phyloP scores from a whole-genome alignment of 2,888 invertebrate species.

The Polydrusus tereticollis region DNA sequence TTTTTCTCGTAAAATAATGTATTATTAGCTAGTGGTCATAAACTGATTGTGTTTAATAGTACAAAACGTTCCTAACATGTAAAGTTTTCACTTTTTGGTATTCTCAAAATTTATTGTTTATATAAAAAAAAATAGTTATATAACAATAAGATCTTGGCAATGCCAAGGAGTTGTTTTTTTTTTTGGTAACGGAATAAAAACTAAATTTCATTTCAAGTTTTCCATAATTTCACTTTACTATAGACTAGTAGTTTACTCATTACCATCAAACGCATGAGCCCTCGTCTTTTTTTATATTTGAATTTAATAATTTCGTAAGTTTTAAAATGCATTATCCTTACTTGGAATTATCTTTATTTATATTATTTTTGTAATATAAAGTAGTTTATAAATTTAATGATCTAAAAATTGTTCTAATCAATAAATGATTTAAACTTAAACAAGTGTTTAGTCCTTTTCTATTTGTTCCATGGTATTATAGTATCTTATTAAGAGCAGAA shows the following conservation, averaged over 20 bases:
- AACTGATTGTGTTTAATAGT: conserved; percentile 11
- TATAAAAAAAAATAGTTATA: conserved; percentile 4
- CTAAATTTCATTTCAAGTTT: not conserved
- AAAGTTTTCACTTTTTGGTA: not conserved
- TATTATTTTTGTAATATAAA: conserved; percentile 23
- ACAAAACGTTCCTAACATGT: conserved; percentile 20
- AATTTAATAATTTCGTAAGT: not conserved
- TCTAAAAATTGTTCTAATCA: not conserved
- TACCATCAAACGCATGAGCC: not conserved
- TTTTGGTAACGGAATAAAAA: not conserved
- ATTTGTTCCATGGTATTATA: too few species aligned
- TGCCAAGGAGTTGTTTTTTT: not conserved
- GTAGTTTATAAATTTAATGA: conserved; percentile 21
- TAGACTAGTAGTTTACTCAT: not conserved
- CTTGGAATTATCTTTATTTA: not conserved
- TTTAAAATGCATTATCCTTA: not conserved
- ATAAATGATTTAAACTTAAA: conserved; percentile 12
- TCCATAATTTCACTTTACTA: not conserved
- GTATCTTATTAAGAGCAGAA: too few species aligned
- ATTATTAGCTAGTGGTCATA: not conserved
- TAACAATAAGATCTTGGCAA: conserved; percentile 5
- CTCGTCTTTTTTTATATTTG: conserved; percentile 12
- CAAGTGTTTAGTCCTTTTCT: not conserved
- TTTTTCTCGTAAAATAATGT: not conserved
- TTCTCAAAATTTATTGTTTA: conserved; percentile 13